phyloP scores from a whole-genome alignment of 2,888 invertebrate genomes.

The Lysandra bellargus region DNA sequence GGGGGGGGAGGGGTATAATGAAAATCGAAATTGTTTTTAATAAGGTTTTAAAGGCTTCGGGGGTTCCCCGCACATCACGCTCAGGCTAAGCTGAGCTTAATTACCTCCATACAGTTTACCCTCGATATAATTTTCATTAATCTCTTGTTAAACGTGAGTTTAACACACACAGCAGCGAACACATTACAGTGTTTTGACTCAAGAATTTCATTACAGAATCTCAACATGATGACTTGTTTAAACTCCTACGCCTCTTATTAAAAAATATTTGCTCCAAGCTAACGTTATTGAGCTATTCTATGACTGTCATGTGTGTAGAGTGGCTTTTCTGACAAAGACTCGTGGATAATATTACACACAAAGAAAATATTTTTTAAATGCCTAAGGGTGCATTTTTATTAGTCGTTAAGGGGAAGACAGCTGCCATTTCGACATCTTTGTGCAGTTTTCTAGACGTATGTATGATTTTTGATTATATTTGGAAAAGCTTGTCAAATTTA shows the following conservation, averaged over 20 bases:
- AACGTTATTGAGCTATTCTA: too few relatives aligned
- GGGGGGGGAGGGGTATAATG: not conserved
- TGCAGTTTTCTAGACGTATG: too few relatives aligned
- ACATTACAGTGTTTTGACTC: constrained; percentile 6
- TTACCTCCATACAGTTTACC: constrained; percentile 65
- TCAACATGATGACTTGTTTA: not conserved
- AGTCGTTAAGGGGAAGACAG: too few relatives aligned
- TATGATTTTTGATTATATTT: too few relatives aligned
- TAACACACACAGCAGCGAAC: not conserved
- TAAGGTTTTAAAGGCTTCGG: constrained; percentile 10
- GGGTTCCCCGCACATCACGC: constrained; percentile 56
- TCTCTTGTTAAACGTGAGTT: constrained; percentile 4
- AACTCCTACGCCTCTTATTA: not conserved
- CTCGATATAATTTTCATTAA: constrained; percentile 20
- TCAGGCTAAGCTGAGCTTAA: constrained; percentile 59
- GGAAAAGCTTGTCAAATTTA: too few relatives aligned
- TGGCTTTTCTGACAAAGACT: not conserved
- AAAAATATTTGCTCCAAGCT: too few relatives aligned
- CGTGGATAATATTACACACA: not conserved
- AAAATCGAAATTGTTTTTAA: constrained; percentile 5
- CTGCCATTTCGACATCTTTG: too few relatives aligned
- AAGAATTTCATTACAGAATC: constrained; percentile 9
- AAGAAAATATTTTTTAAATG: not conserved
- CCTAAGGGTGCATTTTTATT: too few relatives aligned
- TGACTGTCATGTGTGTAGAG: not conserved